Evolutionary conservation across 1,140 invertebrate species (phyloP), one percentile per base, ranked within the genome.

Genomic region (Brachionus paranguensis): DNA sequence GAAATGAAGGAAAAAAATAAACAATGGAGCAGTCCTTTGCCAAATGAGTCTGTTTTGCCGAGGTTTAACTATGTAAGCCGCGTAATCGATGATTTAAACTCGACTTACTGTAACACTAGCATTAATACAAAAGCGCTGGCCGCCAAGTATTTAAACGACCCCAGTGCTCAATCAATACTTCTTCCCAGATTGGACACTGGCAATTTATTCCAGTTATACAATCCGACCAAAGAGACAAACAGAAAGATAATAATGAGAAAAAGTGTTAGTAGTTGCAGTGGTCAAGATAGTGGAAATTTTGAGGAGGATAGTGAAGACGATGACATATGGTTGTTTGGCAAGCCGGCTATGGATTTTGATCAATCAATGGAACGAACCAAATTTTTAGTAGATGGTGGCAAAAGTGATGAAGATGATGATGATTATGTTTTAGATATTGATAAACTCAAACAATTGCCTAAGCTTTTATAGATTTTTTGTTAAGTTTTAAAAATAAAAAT

Each of bases 251-350:
- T 72, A 20, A 43, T 72, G 37, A 43, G 41, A 43, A 72, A 72
- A 72, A 72, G 68, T 72, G 68, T 72, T 45, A 72, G 68, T 72
- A 72, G 68, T 10, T 43, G 68, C 43, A 72, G 68, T 72, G 68
- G 68, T 4, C 68, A 72, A 43, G 68, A 72, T 72, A 72, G 68
- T 72, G 68, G 68, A 43, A 72, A 72, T 72, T 72, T 72, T 43
- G 68, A 72, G 33, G 68, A 43, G 8, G 68, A 72, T 14, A 43
- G 37, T 72, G 68, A 72, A 7, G 68, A 72, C 43, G 68, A 72
- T 20, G 68, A 72, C 33, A 72, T 72, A 43, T 72, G 68, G 68
- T 43, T 72, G 68, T 72, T 72, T 43, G 68, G 68, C 3, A 72
- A 72, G 37, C 68, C 68, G 29, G n/a, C 68, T 17, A n/a, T 72